Evolutionary conservation across 2,888 invertebrate species (phyloP).

Genomic region (Philhelius pedissequus): DNA sequence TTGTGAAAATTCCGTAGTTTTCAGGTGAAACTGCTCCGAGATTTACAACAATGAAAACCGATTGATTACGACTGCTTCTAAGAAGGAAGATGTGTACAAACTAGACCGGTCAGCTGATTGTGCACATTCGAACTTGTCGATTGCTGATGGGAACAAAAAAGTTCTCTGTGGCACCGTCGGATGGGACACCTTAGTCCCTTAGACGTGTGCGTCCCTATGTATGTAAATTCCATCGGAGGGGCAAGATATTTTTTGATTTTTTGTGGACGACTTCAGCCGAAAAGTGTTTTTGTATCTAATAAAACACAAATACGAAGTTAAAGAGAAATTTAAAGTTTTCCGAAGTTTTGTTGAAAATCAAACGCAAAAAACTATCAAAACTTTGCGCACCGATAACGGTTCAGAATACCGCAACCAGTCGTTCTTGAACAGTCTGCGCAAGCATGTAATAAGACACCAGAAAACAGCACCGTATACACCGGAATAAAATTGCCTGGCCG

Average conservation of each 20-base stretch:
- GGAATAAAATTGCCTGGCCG: too few relatives aligned
- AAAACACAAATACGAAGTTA: constrained; percentile 71
- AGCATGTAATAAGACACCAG: neutral
- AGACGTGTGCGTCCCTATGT: too few relatives aligned
- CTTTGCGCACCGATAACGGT: constrained; percentile 13
- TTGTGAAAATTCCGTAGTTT: neutral
- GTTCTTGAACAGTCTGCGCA: too few relatives aligned
- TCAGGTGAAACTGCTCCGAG: neutral
- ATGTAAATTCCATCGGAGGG: too few relatives aligned
- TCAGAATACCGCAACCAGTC: too few relatives aligned
- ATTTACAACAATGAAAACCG: neutral
- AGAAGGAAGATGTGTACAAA: constrained; percentile 1
- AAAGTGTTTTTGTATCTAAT: constrained; percentile 34
- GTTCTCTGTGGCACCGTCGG: constrained; percentile 5
- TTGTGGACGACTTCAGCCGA: neutral
- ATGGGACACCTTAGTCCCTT: neutral
- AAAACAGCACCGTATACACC: constrained; percentile 21
- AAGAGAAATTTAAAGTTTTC: too few relatives aligned
- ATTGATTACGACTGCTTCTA: constrained; percentile 1
- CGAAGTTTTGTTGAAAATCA: constrained; percentile 63
- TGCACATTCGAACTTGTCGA: too few relatives aligned
- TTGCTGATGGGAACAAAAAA: neutral
- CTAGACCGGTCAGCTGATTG: neutral
- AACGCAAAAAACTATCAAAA: constrained; percentile 30
- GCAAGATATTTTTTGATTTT: too few relatives aligned